These are phyloP conservation scores for Gnathonemus longibarbis DNA, from an alignment of 2,113 vertebrate genomes.

Conservation along the genomic window DNA sequence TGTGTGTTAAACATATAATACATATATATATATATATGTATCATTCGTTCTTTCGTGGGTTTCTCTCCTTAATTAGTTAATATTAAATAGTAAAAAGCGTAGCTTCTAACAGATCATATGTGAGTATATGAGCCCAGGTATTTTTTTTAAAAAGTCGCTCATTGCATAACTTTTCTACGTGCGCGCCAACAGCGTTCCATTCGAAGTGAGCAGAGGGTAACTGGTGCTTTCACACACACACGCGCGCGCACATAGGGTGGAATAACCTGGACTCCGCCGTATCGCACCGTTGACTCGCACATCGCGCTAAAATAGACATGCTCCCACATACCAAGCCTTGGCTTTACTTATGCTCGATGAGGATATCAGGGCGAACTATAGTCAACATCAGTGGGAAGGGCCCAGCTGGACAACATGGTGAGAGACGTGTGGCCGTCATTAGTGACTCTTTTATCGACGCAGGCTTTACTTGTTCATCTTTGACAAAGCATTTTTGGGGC, in stretches of 20 bases:
- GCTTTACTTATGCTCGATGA: conserved; percentile 47
- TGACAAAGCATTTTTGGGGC: conserved; percentile 49
- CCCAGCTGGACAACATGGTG: conserved; percentile 51
- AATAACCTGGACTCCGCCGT: not conserved
- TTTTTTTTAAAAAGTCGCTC: not conserved
- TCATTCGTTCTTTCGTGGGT: not conserved
- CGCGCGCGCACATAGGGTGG: not conserved
- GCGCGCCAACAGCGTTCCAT: not conserved
- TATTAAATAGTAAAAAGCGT: not conserved
- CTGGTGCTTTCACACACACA: not conserved
- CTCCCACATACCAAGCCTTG: conserved; percentile 41
- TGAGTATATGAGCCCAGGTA: not conserved
- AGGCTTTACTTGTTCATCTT: conserved; percentile 47
- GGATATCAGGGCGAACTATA: conserved; percentile 48
- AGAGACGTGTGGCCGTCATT: conserved; percentile 62
- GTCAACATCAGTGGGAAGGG: conserved; percentile 49
- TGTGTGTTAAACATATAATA: too few species aligned
- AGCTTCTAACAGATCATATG: not conserved
- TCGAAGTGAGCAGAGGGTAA: not conserved
- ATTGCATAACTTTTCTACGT: not conserved
- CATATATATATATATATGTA: too few species aligned
- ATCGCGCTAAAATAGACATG: not conserved
- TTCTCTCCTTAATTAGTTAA: not conserved
- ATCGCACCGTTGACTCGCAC: not conserved
- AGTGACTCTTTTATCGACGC: conserved; percentile 43